Evolutionary conservation across 2,113 vertebrate species (phyloP), one percentile per base, ranked within the genome.

Genomic region (Sylvia atricapilla): DNA sequence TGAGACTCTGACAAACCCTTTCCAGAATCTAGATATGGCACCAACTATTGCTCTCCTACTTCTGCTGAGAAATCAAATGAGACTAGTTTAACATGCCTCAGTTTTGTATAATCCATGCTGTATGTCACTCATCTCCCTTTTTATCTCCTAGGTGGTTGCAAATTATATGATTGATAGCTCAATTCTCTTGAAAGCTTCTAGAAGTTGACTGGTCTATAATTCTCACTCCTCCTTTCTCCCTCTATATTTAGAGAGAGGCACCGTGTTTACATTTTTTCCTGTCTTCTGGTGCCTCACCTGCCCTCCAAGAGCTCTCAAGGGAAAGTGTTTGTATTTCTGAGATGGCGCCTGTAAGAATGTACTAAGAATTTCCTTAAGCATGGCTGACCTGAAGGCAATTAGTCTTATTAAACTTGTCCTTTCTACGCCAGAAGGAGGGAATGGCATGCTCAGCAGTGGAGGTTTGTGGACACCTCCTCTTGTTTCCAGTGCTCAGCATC

Each of bases 201-300:
- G 59, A 92, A 96, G 70, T 15, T 80, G 92, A 90, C 92, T 90
- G 72, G 37, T 88, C 92, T 90, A 37, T 94, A 92, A 93, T 82
- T 93, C 87, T 90, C 53, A 83, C 75, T 86, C 88, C 46, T 95
- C 60, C 60, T 84, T 87, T 75, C 39, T 75, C 62, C 66, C 24
- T 89, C 88, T 84, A 46, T 92, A 80, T 92, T 94, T 90, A 92
- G 69, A 86, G 63, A 76, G 20, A 88, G 62, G 53, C 31, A 67
- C 74, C 49, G 31, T 58, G 79, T 94, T 93, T 94, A 90, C 90
- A 80, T 86, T 90, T 74, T 89, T 15, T 3, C 44, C 15, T 39
- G 62, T 50, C 58, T 87, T 75, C 85, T 94, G 84, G 81, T 89
- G 91, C 84, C 81, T 87, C 81, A 93, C 92, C 90, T 95, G 92